Percentiles rank a stretch among this genome's conserved stretches.
These are phyloP conservation scores for Trissolcus basalis DNA, from an alignment of 1,140 invertebrate genomes.

Conservation along the genomic window DNA sequence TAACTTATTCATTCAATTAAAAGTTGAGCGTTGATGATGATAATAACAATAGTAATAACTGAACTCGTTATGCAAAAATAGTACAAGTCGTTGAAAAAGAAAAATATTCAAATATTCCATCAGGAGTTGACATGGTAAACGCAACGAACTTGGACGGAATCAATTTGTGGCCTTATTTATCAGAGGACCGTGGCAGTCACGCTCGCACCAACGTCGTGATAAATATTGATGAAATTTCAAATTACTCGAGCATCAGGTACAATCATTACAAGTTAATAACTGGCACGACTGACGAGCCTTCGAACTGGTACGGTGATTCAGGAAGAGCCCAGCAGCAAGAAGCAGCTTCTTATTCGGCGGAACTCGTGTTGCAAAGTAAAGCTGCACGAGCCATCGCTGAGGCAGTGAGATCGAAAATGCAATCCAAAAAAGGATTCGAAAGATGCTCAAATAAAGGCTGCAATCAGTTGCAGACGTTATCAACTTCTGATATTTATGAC, in stretches of 20 bases:
- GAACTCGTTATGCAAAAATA: too few relatives aligned
- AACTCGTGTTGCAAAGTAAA: constrained; percentile 75
- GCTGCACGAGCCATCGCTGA: constrained; percentile 69
- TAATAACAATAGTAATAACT: too few relatives aligned
- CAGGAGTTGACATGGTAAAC: constrained; percentile 47
- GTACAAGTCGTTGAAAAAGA: too few relatives aligned
- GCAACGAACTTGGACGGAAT: constrained; percentile 80
- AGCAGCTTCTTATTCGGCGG: constrained; percentile 68
- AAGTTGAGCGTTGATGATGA: too few relatives aligned
- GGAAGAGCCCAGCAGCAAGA: constrained; percentile 19
- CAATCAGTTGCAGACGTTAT: constrained; percentile 6
- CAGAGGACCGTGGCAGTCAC: constrained; percentile 70
- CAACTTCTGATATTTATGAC: constrained; percentile 31
- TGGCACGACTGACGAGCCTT: constrained; percentile 80
- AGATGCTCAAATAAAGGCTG: not conserved
- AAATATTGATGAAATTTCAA: constrained; percentile 82
- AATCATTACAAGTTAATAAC: constrained; percentile 82
- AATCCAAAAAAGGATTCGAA: constrained; percentile 27
- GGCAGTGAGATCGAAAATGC: constrained; percentile 25
- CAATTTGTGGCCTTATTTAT: constrained; percentile 82
- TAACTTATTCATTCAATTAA: constrained; percentile 1
- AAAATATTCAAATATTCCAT: too few relatives aligned
- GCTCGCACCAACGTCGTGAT: constrained; percentile 81
- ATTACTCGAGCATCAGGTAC: constrained; percentile 79
- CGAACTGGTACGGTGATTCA: constrained; percentile 65